Base-by-base conservation (phyloP, 64 coral and sea anemone species). In the Anthopleura sola region DNA sequence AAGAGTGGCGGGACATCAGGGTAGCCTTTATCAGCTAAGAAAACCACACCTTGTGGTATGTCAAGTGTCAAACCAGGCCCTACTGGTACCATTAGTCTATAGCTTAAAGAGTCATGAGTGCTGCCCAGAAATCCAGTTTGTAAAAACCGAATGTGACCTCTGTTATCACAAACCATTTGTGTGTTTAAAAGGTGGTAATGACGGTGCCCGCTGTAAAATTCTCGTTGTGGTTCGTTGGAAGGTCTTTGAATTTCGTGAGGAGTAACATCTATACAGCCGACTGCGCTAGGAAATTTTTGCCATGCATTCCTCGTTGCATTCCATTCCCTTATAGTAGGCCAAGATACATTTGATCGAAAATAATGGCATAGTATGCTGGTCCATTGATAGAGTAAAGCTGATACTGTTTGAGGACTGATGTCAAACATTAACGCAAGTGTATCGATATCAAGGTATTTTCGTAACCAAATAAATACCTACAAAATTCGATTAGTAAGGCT, bases 51-150 rank as follows among this genome's bases (percentile, higher is more conserved):
- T 20, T 0, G n/a, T 36, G 86, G 75, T 29, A 88, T 51, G 58
- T 64, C 50, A 19, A 46, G 40, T 5, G 56, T 31, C n/a, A 12
- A 13, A 24, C 71, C 68, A 26, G 85, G 64, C 77, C 47, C 85
- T 76, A 87, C 74, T 3, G 29, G 56, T 15, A 21, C 74, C 64
- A 76, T 76, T 31, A 75, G 40, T 46, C 37, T 34, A 53, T 49
- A 88, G 33, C 44, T 48, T 8, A 24, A 29, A 34, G 68, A 38
- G 37, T 88, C 86, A 68, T 88, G 75, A 21, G 28, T 88, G 37
- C 18, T 15, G 5, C 86, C 86, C 20, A 88, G 56, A 48, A 88
- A 88, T 37, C 86, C 86, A 44, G 86, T 26, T 81, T 88, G 75
- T 32, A 88, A 20, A 37, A 88, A 88, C 19, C 44, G 37, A 33